Base-by-base conservation (phyloP, 2,888 invertebrate genomes). In the Chloroclysta siterata region DNA sequence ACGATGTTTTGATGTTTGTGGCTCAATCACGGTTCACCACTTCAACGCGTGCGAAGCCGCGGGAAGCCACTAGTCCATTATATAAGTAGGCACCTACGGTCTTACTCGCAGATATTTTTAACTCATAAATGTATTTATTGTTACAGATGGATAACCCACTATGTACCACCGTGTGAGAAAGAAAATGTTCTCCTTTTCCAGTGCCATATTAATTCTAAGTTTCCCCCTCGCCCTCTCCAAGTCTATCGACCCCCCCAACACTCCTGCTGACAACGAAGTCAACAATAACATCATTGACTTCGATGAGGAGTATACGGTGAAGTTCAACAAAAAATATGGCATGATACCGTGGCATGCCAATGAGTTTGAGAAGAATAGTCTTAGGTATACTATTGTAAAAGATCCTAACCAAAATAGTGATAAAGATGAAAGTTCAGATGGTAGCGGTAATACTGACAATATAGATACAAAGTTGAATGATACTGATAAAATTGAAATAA, bases 221-320 rank as follows among this genome's bases (percentile, higher is more conserved):
- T 76, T 71, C 53, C 72, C 76, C 14, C 65, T 79, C 50, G 60
- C 72, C 59, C 33, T 77, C 11, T 66, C 83, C 0, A 89, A 84
- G 72, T 80, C 83, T 7, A 73, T 87, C 11, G 78, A 82, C n/a
- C 74, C 75, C 3, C 77, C 78, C 1, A 72, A 76, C 8, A 75
- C 74, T 6, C n/a, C 41, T 39, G 65, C 73, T 54, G 65, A 71
- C 33, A 83, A 87, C 39, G 82, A 88, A 8, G 77, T 84, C 47
- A 70, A 91, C 50, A 90, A 89, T 47, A 90, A 87, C 55, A 88
- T 93, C 36, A 87, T 92, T 60, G 91, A 93, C 62, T 90, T 92
- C 13, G 91, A 91, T 46, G 89, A 89, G 67, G 87, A 88, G 60
- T 88, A 84, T 61, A 79, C 86, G 1, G 72, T 87, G 1, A 90